Percentiles rank a stretch among this genome's conserved stretches.
These are phyloP conservation scores for Microplitis manilae DNA, from an alignment of 2,888 invertebrate genomes.

Conservation along the genomic window DNA sequence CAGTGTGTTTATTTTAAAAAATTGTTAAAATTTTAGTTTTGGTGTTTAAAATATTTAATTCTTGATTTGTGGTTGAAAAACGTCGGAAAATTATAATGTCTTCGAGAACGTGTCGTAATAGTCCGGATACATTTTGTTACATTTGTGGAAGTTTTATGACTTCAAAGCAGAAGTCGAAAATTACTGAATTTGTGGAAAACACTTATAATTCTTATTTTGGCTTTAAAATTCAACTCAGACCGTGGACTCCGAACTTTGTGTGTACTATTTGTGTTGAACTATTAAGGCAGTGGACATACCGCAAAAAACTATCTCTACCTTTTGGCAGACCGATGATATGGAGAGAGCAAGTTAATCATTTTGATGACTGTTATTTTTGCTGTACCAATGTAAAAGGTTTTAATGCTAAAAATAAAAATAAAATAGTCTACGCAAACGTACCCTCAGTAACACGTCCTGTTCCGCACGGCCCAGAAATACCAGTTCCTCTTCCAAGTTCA, in stretches of 20 bases:
- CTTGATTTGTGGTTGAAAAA: too few species aligned
- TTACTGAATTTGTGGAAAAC: slow-evolving; percentile 18
- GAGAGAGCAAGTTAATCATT: not conserved
- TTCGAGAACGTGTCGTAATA: too few species aligned
- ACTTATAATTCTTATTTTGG: slow-evolving; percentile 23
- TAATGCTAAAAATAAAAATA: slow-evolving; percentile 12
- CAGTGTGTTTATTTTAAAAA: too few species aligned
- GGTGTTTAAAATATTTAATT: too few species aligned
- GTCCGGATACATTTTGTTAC: too few species aligned
- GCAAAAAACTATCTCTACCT: slow-evolving; percentile 20
- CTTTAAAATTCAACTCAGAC: not conserved
- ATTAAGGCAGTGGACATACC: slow-evolving; percentile 4
- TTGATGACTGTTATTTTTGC: slow-evolving; percentile 26
- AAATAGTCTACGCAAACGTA: slow-evolving; percentile 9
- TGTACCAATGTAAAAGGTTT: slow-evolving; percentile 27
- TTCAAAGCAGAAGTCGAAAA: not conserved
- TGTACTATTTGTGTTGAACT: slow-evolving; percentile 26
- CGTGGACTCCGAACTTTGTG: slow-evolving; percentile 12
- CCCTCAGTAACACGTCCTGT: slow-evolving; percentile 11
- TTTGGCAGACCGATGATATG: not conserved
- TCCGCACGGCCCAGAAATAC: slow-evolving; percentile 21
- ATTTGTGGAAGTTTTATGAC: too few species aligned
- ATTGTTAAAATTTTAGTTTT: too few species aligned
- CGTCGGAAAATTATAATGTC: too few species aligned
- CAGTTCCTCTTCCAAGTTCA: slow-evolving; percentile 12